Conservation (phyloP, 2,797 vertebrate genomes). For the Bucorvus abyssinicus region DNA sequence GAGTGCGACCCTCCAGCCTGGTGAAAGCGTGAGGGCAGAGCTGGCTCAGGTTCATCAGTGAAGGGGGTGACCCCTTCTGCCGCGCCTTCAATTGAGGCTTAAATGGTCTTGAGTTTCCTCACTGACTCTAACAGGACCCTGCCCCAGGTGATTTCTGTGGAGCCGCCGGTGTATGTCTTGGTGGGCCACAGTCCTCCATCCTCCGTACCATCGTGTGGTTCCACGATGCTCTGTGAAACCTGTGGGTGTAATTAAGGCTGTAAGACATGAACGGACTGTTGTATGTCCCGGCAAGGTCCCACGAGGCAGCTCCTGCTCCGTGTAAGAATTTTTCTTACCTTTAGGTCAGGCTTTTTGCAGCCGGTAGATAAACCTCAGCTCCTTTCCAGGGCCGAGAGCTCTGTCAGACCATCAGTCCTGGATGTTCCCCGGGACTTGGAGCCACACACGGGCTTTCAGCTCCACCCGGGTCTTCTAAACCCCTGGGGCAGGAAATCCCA, state of each 20-base stretch:
- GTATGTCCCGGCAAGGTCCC: background rate
- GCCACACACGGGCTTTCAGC: fast-evolving
- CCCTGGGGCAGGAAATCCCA: background rate
- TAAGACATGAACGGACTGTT: background rate
- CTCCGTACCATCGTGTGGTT: background rate
- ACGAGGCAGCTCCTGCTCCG: background rate
- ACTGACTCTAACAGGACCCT: background rate
- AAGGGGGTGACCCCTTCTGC: background rate
- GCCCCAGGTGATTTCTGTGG: background rate
- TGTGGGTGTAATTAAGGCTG: background rate
- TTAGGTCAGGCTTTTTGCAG: background rate
- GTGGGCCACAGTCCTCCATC: background rate
- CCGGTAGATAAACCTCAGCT: background rate
- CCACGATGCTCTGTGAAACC: background rate
- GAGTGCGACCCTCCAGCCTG: background rate
- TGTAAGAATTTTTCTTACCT: background rate
- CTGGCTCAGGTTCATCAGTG: background rate
- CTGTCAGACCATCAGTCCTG: background rate
- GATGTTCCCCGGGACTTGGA: background rate
- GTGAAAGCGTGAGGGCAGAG: background rate
- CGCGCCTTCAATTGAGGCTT: background rate
- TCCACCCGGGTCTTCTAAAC: background rate
- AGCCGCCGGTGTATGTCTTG: background rate
- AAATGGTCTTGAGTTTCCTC: background rate
- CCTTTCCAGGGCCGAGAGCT: background rate